Evolutionary conservation across 2,797 vertebrate species (phyloP).

Genomic region (Gymnopithys bicolor): DNA sequence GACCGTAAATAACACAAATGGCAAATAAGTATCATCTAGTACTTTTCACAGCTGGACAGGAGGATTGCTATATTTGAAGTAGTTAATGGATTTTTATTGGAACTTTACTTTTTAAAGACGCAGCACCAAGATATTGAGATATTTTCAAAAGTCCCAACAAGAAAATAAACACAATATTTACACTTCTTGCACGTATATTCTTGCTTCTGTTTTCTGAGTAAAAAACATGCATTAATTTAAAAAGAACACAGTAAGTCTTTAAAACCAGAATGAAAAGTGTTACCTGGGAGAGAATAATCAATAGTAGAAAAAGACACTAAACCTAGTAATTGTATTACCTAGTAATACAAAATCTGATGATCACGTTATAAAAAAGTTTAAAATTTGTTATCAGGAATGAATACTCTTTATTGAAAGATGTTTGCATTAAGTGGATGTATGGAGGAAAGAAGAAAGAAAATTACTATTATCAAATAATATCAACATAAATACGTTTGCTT

Average conservation of each 20-base stretch:
- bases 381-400: background rate
- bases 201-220: conserved; percentile 6
- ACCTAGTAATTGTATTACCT: background rate
- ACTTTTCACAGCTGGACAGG: conserved; percentile 85
- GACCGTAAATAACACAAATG: conserved; percentile 96
- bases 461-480: background rate
- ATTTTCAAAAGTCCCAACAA: conserved; percentile 23
- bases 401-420: background rate
- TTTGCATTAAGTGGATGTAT: background rate
- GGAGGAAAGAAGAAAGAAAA: background rate
- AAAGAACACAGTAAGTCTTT: background rate
- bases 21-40: conserved; percentile 89
- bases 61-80: conserved; percentile 82
- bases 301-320: background rate
- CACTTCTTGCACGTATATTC: background rate
- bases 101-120: conserved; percentile 83
- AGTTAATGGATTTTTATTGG: conserved; percentile 84
- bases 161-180: background rate
- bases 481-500: background rate
- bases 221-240: background rate
- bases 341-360: background rate
- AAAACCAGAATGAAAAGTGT: background rate
- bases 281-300: background rate
- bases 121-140: conserved; percentile 39
- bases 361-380: background rate